Conservation (phyloP, 2,113 vertebrate species). For the Amblyopsis rosae region DNA sequence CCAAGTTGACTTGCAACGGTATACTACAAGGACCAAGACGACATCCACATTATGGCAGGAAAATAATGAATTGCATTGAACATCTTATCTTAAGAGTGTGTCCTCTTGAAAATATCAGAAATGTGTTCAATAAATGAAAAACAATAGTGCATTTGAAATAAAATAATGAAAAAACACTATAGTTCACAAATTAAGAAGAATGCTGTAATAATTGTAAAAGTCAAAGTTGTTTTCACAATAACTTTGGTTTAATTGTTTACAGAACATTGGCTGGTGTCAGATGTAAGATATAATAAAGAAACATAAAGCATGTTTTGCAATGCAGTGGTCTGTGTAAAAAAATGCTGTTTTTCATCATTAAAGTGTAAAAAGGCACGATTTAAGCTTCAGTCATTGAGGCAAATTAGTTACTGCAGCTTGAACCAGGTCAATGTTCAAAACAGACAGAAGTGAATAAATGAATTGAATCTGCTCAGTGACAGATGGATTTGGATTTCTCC, state of each 20-base stretch:
- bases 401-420: too few relatives aligned
- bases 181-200: conserved; percentile 10
- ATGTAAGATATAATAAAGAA: conserved; percentile 32
- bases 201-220: conserved; percentile 12
- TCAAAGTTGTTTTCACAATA: conserved; percentile 25
- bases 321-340: background rate
- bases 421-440: too few relatives aligned
- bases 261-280: conserved; percentile 47
- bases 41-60: too few relatives aligned
- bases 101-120: too few relatives aligned
- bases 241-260: conserved; percentile 63
- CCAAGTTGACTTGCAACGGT: too few relatives aligned
- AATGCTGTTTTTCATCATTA: conserved; percentile 3
- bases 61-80: too few relatives aligned
- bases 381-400: background rate
- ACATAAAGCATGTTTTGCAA: background rate
- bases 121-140: background rate
- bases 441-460: background rate
- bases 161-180: too few relatives aligned
- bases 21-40: too few relatives aligned
- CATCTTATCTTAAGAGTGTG: too few relatives aligned
- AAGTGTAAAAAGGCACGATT: too few relatives aligned
- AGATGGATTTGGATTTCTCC: background rate
- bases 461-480: conserved; percentile 2
- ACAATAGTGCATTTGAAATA: background rate